These are phyloP conservation scores for Aplodontia rufa DNA, from an alignment of 2,113 vertebrate genomes.

Conservation along the genomic window DNA sequence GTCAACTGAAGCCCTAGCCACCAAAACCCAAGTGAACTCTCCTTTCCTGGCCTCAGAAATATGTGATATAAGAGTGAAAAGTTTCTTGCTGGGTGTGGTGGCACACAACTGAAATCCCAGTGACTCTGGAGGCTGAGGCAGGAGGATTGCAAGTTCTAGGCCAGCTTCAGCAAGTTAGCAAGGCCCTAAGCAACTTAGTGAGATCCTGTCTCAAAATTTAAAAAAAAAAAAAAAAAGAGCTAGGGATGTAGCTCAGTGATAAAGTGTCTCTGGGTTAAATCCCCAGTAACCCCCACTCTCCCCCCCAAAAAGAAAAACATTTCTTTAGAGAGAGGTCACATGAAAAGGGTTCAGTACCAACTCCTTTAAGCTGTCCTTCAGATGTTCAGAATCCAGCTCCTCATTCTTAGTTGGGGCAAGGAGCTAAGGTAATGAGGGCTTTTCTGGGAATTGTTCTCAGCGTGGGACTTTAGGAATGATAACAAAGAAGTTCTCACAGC, in stretches of 20 bases:
- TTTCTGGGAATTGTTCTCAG: constrained; percentile 1
- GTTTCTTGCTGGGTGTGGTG: not conserved
- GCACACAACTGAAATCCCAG: too few species aligned
- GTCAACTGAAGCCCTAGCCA: not conserved
- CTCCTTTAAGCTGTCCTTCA: not conserved
- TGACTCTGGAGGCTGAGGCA: too few species aligned
- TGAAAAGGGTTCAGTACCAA: not conserved
- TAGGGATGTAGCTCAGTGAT: too few species aligned
- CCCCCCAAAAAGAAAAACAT: too few species aligned
- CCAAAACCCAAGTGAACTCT: not conserved
- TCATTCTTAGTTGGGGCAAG: not conserved
- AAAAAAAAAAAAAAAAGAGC: too few species aligned
- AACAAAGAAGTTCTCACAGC: constrained; percentile 7
- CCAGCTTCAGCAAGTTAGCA: too few species aligned
- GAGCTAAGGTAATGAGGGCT: not conserved
- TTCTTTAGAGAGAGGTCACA: not conserved
- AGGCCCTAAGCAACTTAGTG: too few species aligned
- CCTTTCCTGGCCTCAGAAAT: constrained; percentile 1
- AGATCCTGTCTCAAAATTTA: too few species aligned
- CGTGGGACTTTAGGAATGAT: not conserved
- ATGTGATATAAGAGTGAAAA: constrained; percentile 15
- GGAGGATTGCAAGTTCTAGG: too few species aligned
- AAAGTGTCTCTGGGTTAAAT: too few species aligned
- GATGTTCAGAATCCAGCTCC: not conserved
- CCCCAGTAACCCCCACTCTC: too few species aligned